phyloP scores from a whole-genome alignment of 2,888 invertebrate species.

The Congeria kusceri region DNA sequence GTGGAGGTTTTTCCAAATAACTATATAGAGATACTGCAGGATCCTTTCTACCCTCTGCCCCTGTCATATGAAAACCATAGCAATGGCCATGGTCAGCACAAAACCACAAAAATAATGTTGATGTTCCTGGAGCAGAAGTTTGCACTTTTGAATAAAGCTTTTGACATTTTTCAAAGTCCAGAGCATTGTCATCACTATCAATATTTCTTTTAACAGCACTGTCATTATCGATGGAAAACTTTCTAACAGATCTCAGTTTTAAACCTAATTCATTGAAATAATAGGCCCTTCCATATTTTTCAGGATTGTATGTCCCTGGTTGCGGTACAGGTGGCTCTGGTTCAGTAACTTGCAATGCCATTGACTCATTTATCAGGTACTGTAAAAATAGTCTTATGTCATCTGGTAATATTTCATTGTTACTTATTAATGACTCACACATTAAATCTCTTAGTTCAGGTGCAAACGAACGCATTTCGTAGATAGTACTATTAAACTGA shows the following conservation, averaged over 20 bases:
- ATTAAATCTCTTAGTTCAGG: conserved; percentile 13
- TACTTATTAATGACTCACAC: neutral
- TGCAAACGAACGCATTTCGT: neutral
- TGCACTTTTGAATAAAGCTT: conserved; percentile 23
- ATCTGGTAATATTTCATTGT: neutral
- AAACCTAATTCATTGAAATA: conserved; percentile 12
- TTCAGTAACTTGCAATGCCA: neutral
- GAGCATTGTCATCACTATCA: conserved; percentile 33
- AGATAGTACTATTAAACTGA: neutral
- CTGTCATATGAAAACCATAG: conserved; percentile 50
- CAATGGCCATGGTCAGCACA: conserved; percentile 44
- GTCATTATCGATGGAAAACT: conserved; percentile 28
- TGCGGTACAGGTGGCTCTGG: conserved; percentile 5
- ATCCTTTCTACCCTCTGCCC: conserved; percentile 41
- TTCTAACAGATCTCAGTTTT: conserved; percentile 19
- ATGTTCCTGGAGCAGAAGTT: conserved; percentile 28
- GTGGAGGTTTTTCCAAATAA: conserved; percentile 26
- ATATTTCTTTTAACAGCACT: conserved; percentile 15
- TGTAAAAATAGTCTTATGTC: neutral
- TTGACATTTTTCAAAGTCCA: conserved; percentile 23
- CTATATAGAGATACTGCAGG: conserved; percentile 44
- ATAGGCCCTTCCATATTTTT: conserved; percentile 21
- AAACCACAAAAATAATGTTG: conserved; percentile 33
- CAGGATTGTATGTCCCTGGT: conserved; percentile 35
- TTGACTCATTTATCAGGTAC: no score